Base-by-base conservation (phyloP, 2,113 vertebrate species). In the Psilopogon haemacephalus region DNA sequence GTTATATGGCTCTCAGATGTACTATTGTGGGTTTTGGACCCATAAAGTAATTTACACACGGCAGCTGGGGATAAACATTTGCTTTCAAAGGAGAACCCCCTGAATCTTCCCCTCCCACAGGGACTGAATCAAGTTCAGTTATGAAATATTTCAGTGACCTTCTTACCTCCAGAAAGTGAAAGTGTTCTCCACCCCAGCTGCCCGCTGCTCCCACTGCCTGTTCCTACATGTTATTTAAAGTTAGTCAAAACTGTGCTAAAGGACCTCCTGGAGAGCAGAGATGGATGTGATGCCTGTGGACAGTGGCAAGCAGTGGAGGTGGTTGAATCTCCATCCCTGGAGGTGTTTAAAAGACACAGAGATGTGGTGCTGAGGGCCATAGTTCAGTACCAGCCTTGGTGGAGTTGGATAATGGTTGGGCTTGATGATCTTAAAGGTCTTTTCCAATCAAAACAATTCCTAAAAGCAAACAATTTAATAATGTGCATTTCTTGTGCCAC, bases 221-320 rank as follows among this genome's bases (percentile, higher is more conserved):
- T 63, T 20, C 10, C 18, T 37, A 15, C 13, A 8, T 8, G 18
- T 38, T 70, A 42, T 68, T 60, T 30, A n/a, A 69, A 64, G 48
- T 1, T 1, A 64, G 15, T 37, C 28, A 60, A 77, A 86, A 32
- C 11, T 21, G 14, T 0, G 1, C 21, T 33, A 33, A 78, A 24
- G 1, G 2, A 56, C 15, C 12, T 78, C 28, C 28, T 54, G 42
- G 19, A 35, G 27, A 67, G 42, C 60, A 70, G 50, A 46, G 21
- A 6, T 1, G 0, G 32, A 7, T 2, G 1, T 21, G 27, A 55
- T 0, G 9, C 10, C 37, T 40, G 11, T 0, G 0, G 33, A 33
- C 20, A 9, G 2, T n/a, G 58, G 17, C 69, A 68, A 37, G 37
- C 48, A 50, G 23, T 44, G 23, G 48, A 24, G 48, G 48, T 50